Evolutionary conservation across 2,113 vertebrate genomes (phyloP), one percentile per base, ranked within the genome.

Genomic region (Dicrurus megarhynchus): DNA sequence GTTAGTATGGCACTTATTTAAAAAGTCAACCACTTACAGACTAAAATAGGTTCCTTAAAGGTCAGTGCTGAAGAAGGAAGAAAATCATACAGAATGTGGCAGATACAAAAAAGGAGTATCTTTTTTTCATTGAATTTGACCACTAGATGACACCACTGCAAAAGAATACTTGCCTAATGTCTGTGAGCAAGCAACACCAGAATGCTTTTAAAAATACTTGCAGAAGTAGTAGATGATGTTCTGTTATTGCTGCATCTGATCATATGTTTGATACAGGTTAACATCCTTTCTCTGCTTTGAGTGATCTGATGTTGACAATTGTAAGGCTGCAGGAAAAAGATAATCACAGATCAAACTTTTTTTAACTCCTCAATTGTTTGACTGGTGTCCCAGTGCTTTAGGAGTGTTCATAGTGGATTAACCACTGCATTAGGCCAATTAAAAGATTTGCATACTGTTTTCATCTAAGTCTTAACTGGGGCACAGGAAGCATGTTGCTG

Each of bases 61-160:
- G 35, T 67, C 42, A 52, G 7, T 28, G 6, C 50, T 16, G 77
- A 74, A 59, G 79, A 82, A 71, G 33, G 53, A 67, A 78, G 35
- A 84, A 83, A 88, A 53, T 32, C 1, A 23, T 63, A 10, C 7
- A 35, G 35, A 90, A 57, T 0, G 2, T 84, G 60, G 9, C 32
- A 68, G 42, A 41, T 74, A 18, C 0, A 20, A 69, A 79, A 77
- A 84, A 59, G 5, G 4, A 46, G 1, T 71, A 27, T 33, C 1
- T 50, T 53, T 79, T 89, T 82, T 89, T 76, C 23, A 7, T 85
- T 77, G 20, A 55, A 35, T 90, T 76, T 90, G 93, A 74, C 94
- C 91, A 96, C 94, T 96, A 97, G 96, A 95, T 97, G 95, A 96
- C 87, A 94, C 92, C 71, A 84, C 82, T 86, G 60, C 52, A 44